Evolutionary conservation across 2,797 vertebrate species (phyloP).

Genomic region (Ispidina picta): DNA sequence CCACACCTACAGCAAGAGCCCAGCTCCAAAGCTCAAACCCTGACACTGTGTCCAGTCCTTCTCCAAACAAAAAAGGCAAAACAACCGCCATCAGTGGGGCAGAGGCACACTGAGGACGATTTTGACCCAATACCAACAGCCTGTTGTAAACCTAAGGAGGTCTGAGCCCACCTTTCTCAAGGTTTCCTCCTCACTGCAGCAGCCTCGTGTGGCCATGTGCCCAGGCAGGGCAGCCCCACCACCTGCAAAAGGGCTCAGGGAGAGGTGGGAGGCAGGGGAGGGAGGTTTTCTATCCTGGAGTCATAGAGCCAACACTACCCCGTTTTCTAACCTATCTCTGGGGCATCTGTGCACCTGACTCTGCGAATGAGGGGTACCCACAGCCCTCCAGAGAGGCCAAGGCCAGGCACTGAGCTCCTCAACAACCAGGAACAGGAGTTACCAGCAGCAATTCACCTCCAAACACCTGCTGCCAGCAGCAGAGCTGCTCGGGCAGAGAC

Average conservation of each 20-base stretch:
- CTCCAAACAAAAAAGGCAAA: background rate
- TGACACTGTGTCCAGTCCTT: background rate
- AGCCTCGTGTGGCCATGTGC: no score
- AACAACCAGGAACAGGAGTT: background rate
- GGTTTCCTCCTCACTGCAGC: background rate
- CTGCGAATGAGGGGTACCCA: background rate
- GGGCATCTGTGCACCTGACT: background rate
- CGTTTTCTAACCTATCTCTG: background rate
- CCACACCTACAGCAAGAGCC: background rate
- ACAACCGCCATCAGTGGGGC: no score
- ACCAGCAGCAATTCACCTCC: background rate
- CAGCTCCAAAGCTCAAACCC: background rate
- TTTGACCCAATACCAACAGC: background rate
- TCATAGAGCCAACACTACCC: background rate
- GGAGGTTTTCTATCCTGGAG: background rate
- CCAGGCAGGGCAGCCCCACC: background rate
- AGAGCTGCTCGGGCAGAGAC: background rate
- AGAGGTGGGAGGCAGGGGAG: background rate
- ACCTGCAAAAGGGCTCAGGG: background rate
- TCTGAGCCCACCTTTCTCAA: background rate
- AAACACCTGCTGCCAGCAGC: background rate
- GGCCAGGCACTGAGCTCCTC: rapidly evolving
- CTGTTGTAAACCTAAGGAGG: no score
- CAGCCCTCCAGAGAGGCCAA: background rate
- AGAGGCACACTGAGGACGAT: background rate